Percentiles rank a stretch among this genome's conserved stretches.
phyloP scores from a whole-genome alignment of 2,113 vertebrate species.

The Oncorhynchus masou region DNA sequence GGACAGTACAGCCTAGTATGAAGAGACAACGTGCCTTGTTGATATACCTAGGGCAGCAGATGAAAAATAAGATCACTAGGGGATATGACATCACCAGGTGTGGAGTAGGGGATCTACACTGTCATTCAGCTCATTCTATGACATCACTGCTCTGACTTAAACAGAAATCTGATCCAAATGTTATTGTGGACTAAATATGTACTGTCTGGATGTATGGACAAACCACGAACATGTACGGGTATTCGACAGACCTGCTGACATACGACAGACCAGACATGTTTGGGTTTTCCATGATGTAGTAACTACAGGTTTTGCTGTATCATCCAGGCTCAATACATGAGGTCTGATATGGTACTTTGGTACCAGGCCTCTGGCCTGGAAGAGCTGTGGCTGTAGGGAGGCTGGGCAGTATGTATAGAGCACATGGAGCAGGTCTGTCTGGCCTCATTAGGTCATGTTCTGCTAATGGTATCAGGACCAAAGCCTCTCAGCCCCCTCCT shows the following conservation, averaged over 20 bases:
- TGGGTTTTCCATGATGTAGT: not conserved
- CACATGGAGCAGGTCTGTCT: too few species aligned
- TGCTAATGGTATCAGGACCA: too few species aligned
- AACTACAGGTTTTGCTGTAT: not conserved
- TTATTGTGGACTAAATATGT: not conserved
- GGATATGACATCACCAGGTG: not conserved
- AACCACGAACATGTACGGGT: not conserved
- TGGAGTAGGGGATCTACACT: not conserved
- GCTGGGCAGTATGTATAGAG: too few species aligned
- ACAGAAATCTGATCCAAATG: not conserved
- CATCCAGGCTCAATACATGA: not conserved
- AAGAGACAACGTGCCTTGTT: slow-evolving; percentile 74
- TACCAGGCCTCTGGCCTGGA: too few species aligned
- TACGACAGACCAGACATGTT: slow-evolving; percentile 10
- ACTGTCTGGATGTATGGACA: slow-evolving; percentile 8
- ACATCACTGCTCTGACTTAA: slow-evolving; percentile 5
- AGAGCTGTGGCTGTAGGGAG: too few species aligned
- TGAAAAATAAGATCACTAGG: slow-evolving; percentile 10
- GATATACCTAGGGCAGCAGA: slow-evolving; percentile 10
- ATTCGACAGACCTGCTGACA: not conserved
- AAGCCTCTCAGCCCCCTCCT: too few species aligned
- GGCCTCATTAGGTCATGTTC: too few species aligned
- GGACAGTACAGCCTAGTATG: slow-evolving; percentile 63
- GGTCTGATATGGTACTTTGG: too few species aligned
- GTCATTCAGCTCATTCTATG: slow-evolving; percentile 24